Evolutionary conservation across 2,888 invertebrate genomes (phyloP), one percentile per base, ranked within the genome.

Genomic region (Oegoconia quadripuncta): DNA sequence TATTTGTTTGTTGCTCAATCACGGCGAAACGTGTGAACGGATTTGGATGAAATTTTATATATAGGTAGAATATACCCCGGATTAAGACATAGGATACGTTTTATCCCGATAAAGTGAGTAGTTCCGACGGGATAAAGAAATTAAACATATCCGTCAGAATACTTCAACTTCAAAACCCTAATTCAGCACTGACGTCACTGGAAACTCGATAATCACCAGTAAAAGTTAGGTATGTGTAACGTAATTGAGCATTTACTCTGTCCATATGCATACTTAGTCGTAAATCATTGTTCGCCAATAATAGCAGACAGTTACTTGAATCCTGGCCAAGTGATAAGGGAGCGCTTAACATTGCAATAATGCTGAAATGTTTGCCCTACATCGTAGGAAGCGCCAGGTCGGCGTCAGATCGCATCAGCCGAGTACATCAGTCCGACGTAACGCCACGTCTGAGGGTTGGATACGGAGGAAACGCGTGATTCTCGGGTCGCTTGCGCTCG

Each of bases 281-380:
- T 70, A 62, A 61, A 46, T 57, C 51, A 69, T 70, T 68, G 64
- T 59, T 64, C 59, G 58, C 61, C 67, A 68, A 72, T 71, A 63
- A 65, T 58, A 62, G 58, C 57, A 54, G 50, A 60, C 46, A 44
- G 48, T 49, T 52, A 44, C 47, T 59, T 59, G 66, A 74, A 73
- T 59, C 59, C 50, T 58, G 63, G 74, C 64, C 75, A 76, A 64
- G 42, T 54, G 73, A 74, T 80, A 79, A 71, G 62, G 46, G 47
- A 49, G 39, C 56, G 55, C 42, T 57, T 52, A 41, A 33, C 23
- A 29, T 39, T 33, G 34, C 17, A 14, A 16, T 38, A 53, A 48
- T 55, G 12, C 23, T 25, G 18, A 13, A 35, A 27, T 17, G 29
- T 27, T 22, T 34, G 46, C 40, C 42, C 46, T 42, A 34, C 27